Base-by-base conservation (phyloP, 2,888 invertebrate genomes). In the Caenorhabditis drosophilae region DNA sequence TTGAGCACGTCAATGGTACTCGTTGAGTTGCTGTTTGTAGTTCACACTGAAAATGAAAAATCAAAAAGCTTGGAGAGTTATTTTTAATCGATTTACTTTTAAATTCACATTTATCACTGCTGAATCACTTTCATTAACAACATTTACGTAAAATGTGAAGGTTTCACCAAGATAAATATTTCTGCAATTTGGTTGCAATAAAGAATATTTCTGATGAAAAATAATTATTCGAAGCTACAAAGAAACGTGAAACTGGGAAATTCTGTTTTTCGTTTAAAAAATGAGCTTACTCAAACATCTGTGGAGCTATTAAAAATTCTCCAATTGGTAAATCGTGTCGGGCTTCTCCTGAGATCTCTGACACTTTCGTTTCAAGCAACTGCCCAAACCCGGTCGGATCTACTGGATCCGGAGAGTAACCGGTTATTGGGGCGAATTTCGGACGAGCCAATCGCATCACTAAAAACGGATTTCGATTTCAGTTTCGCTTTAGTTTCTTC, bases 161-260 rank as follows among this genome's bases (percentile, higher is more conserved):
- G 94, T 96, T 88, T 98, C 97, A 18, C 95, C 98, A 44, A 98
- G 87, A 85, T 96, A 97, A 78, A 98, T 95, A 84, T 93, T 96
- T 4, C 90, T 89, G 84, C 49, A 86, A 79, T n/a, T 22, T 11
- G 2, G 27, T 20, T 31, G 4, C 15, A 22, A 23, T 1, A 6
- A 38, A 15, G n/a, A 40, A 40, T 40, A 6, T 40, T 40, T 40
- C 36, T 36, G 6, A 9, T 16, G 20, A 40, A 40, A 40, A 18
- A 11, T 40, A 7, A n/a, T n/a, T n/a, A n/a, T n/a, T n/a, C n/a
- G n/a, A n/a, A n/a, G n/a, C n/a, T n/a, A n/a, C n/a, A n/a, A n/a
- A n/a, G 7, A 40, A 18, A 7, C 7, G 16, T 40, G n/a, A n/a
- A 40, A n/a, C 40, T n/a, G 20, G n/a, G 6, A 40, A 40, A 18